These are phyloP conservation scores for Drosophila triauraria DNA, from an alignment of 1,140 invertebrate genomes.

Conservation along the genomic window DNA sequence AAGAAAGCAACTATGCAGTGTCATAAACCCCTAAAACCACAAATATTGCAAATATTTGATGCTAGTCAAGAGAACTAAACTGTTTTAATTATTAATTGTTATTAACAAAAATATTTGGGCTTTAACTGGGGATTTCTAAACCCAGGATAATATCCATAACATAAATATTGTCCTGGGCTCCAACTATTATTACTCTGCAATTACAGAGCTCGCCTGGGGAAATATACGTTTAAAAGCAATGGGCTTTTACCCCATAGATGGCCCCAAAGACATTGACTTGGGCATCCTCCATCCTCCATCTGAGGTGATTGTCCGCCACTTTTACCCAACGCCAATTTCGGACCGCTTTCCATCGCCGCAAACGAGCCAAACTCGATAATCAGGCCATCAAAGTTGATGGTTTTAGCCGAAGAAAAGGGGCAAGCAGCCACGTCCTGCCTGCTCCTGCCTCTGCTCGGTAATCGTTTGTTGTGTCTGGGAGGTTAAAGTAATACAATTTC, in stretches of 20 bases:
- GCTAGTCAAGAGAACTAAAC: too few relatives aligned
- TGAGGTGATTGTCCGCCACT: slow-evolving; percentile 35
- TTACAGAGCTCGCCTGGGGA: background rate
- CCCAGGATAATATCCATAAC: too few relatives aligned
- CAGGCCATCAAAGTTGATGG: slow-evolving; percentile 74
- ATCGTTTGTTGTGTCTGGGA: slow-evolving; percentile 67
- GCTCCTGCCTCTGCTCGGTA: slow-evolving; percentile 20
- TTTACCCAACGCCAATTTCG: slow-evolving; percentile 20
- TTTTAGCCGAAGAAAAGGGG: slow-evolving; percentile 19
- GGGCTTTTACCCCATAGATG: background rate
- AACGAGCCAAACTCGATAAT: slow-evolving; percentile 75
- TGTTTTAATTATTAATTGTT: background rate
- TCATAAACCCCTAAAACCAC: background rate
- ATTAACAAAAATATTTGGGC: background rate
- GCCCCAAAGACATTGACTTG: slow-evolving; percentile 2
- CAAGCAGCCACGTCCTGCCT: background rate
- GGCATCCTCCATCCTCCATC: background rate
- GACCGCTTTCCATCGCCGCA: slow-evolving; percentile 44
- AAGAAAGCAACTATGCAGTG: background rate
- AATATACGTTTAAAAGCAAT: background rate
- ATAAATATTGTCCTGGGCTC: background rate
- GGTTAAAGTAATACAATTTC: slow-evolving; percentile 67
- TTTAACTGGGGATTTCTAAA: too few relatives aligned
- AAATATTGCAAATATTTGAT: too few relatives aligned
- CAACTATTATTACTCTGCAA: slow-evolving; percentile 2